Evolutionary conservation across 2,888 invertebrate genomes (phyloP).

Genomic region (Chydorus sphaericus): DNA sequence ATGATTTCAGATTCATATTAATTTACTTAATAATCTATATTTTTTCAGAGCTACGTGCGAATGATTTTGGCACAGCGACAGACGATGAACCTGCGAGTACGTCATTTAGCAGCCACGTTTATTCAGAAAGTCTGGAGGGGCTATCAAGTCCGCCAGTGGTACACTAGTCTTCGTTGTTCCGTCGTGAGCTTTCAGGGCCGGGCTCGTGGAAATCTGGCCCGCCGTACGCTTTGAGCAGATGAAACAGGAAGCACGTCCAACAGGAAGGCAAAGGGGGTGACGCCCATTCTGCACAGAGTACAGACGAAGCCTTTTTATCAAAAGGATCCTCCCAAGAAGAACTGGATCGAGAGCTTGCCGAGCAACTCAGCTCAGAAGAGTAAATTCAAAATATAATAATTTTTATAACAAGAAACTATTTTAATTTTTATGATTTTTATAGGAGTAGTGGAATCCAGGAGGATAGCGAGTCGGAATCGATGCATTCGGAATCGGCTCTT

Average conservation of each 20-base stretch:
- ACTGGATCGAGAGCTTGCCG: constrained; percentile 26
- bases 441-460: constrained; percentile 42
- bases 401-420: neutral
- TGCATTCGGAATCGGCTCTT: constrained; percentile 15
- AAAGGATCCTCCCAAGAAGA: constrained; percentile 42
- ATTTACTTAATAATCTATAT: neutral
- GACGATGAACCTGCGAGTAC: constrained; percentile 25
- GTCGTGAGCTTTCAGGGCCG: constrained; percentile 53
- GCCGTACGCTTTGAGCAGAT: constrained; percentile 40
- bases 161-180: constrained; percentile 42
- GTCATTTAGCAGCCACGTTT: constrained; percentile 35
- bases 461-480: constrained; percentile 36
- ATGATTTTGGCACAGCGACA: constrained; percentile 46
- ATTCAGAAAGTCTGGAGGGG: constrained; percentile 71
- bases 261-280: constrained; percentile 10
- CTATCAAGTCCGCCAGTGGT: constrained; percentile 49
- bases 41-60: constrained; percentile 44
- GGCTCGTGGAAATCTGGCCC: constrained; percentile 48
- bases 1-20: neutral
- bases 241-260: constrained; percentile 15
- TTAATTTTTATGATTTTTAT: neutral
- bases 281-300: constrained; percentile 28
- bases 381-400: constrained; percentile 18
- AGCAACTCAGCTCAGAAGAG: constrained; percentile 29
- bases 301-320: constrained; percentile 36